Conservation (phyloP, 2,113 vertebrate species). For the Caretta caretta region DNA sequence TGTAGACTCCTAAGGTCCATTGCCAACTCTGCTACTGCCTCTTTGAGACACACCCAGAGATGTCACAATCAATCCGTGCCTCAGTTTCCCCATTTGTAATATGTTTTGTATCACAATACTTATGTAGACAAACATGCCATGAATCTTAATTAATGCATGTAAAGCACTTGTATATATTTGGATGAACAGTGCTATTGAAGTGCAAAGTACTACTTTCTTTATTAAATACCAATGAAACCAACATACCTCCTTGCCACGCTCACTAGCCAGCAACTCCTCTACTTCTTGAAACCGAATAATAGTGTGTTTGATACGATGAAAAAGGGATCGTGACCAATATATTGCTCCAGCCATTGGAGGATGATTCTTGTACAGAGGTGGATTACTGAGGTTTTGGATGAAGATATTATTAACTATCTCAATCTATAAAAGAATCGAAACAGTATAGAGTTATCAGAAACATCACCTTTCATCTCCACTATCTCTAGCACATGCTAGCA, state of each 20-base stretch:
- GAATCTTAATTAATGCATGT: not conserved
- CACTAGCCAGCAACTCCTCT: constrained; percentile 81
- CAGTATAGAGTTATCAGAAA: not conserved
- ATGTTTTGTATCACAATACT: not conserved
- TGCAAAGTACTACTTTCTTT: not conserved
- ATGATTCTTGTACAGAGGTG: constrained; percentile 85
- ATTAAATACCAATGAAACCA: not conserved
- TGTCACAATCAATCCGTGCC: not conserved
- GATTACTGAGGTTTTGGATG: constrained; percentile 79
- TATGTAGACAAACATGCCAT: not conserved
- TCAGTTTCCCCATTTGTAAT: not conserved
- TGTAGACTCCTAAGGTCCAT: not conserved
- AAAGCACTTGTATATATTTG: not conserved
- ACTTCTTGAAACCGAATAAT: constrained; percentile 86
- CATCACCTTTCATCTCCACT: not conserved
- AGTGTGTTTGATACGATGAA: constrained; percentile 83
- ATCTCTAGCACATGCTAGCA: not conserved
- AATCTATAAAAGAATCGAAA: constrained; percentile 78
- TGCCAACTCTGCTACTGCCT: not conserved
- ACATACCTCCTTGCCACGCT: constrained; percentile 81
- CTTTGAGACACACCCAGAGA: not conserved
- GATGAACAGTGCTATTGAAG: not conserved
- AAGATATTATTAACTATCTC: constrained; percentile 85
- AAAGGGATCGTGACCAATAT: constrained; percentile 87
- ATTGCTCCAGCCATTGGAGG: constrained; percentile 91